Conservation (phyloP, 1,140 invertebrate genomes). For the Drosophila tani region DNA sequence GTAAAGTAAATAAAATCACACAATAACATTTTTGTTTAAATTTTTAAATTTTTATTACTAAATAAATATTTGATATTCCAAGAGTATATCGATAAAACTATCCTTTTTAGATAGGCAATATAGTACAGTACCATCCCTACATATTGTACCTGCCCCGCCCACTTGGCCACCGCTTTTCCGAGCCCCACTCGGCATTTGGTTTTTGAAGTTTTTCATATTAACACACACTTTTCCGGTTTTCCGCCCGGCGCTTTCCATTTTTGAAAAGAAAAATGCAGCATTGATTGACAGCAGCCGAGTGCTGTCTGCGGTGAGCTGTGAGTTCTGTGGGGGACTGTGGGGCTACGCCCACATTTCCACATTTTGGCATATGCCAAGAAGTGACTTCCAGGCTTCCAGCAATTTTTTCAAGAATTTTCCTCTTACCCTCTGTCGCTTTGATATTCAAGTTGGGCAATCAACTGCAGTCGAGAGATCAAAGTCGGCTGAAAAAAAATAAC, state of each 20-base stretch:
- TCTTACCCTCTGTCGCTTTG: conserved; percentile 3
- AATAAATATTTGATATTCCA: too few relatives aligned
- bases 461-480: conserved; percentile 13
- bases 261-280: conserved; percentile 72
- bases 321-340: background rate
- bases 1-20: too few relatives aligned
- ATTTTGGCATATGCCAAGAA: conserved; percentile 31
- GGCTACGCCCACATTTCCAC: conserved; percentile 47
- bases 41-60: too few relatives aligned
- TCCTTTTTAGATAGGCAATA: too few relatives aligned
- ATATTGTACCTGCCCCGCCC: background rate
- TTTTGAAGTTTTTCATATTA: conserved; percentile 73
- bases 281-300: conserved; percentile 73
- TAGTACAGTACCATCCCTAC: background rate
- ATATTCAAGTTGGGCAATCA: conserved; percentile 36
- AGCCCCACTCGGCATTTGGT: conserved; percentile 52
- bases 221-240: conserved; percentile 71
- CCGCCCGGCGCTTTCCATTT: conserved; percentile 56
- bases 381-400: conserved; percentile 24
- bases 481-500: background rate
- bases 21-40: too few relatives aligned
- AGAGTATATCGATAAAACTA: too few relatives aligned
- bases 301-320: conserved; percentile 25
- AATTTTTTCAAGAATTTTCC: conserved; percentile 27
- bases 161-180: conserved; percentile 9